Evolutionary conservation across 2,888 invertebrate species (phyloP).

Genomic region (Melangyna quadrimaculata): DNA sequence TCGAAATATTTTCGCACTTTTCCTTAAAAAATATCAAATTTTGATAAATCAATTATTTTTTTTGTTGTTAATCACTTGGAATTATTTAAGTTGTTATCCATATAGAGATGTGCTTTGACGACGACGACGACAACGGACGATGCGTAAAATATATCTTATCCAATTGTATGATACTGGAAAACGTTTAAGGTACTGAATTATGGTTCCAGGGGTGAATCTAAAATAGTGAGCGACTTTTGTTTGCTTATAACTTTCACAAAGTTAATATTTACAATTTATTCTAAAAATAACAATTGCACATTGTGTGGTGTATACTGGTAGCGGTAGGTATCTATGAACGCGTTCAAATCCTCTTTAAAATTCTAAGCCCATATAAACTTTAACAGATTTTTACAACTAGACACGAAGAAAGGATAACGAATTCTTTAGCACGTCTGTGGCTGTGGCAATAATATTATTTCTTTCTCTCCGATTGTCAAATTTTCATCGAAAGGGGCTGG

Average conservation of each 20-base stretch:
- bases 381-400: conserved; percentile 81
- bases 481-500: conserved; percentile 58
- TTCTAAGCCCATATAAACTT: conserved; percentile 77
- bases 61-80: conserved; percentile 11
- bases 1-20: not conserved
- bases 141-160: conserved; percentile 55
- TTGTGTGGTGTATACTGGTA: too few relatives aligned
- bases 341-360: conserved; percentile 53
- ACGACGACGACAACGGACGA: too few relatives aligned
- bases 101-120: conserved; percentile 19
- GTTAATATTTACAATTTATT: conserved; percentile 66
- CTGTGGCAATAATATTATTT: conserved; percentile 66
- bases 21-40: not conserved
- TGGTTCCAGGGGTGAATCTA: conserved; percentile 11
- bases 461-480: conserved; percentile 68
- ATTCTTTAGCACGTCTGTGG: conserved; percentile 77
- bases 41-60: not conserved
- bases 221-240: conserved; percentile 39
- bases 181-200: conserved; percentile 51
- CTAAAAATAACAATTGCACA: conserved; percentile 66
- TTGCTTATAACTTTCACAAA: conserved; percentile 53
- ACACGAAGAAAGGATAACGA: conserved; percentile 80
- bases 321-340: conserved; percentile 22
- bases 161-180: conserved; percentile 57
- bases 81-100: conserved; percentile 59